Percentiles rank a stretch among this genome's conserved stretches.
Conservation (phyloP, 2,888 invertebrate genomes). For the Diabrotica balteata region DNA sequence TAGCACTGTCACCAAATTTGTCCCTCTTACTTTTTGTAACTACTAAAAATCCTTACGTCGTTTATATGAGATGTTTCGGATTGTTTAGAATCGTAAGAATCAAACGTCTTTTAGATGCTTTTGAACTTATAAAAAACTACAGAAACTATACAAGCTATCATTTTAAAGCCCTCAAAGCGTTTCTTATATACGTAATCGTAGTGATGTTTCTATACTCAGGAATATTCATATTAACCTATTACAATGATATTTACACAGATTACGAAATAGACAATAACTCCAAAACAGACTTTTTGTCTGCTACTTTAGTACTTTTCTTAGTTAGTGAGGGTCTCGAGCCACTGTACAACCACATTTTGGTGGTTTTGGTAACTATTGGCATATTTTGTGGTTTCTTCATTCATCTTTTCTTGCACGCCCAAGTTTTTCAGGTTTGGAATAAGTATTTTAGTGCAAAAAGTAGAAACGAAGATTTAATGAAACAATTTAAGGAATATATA, state of each 20-base stretch:
- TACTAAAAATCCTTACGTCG: neutral
- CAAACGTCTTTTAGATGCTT: neutral
- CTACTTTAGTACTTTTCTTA: conserved; percentile 1
- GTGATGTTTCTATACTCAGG: conserved; percentile 14
- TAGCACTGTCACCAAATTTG: conserved; percentile 4
- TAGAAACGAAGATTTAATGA: conserved; percentile 49
- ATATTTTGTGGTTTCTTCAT: conserved; percentile 2
- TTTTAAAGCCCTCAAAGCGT: conserved; percentile 20
- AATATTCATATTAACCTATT: neutral
- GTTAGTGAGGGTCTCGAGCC: conserved; percentile 6
- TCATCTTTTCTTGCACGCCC: conserved; percentile 27
- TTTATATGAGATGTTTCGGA: conserved; percentile 11
- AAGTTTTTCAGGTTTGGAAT: conserved; percentile 46
- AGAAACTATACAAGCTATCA: conserved; percentile 20
- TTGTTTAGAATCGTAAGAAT: conserved; percentile 10
- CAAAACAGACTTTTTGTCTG: neutral
- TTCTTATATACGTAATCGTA: conserved; percentile 12
- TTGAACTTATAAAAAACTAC: conserved; percentile 5
- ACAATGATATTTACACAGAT: neutral
- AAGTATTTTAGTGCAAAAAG: conserved; percentile 45
- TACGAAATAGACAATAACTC: neutral
- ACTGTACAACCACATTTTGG: neutral
- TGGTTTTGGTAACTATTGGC: neutral
- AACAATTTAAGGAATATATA: conserved; percentile 60
- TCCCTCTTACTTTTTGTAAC: neutral